phyloP scores from a whole-genome alignment of 1,140 invertebrate species.

The Drosophila melanica region DNA sequence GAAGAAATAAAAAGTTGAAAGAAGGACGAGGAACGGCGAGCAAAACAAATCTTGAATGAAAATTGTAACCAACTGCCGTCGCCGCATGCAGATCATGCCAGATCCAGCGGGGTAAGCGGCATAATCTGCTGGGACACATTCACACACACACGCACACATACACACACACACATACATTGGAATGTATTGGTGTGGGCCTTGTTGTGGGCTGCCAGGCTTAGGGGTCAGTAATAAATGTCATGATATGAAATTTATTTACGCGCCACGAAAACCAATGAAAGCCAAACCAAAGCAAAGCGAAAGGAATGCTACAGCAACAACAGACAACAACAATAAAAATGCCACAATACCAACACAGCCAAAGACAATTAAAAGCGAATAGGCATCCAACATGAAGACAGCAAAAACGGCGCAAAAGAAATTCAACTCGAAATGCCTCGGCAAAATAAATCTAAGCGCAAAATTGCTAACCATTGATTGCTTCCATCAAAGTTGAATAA shows the following conservation, averaged over 20 bases:
- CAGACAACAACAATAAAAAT: slow-evolving; percentile 57
- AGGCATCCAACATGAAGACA: slow-evolving; percentile 27
- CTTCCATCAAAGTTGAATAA: background rate
- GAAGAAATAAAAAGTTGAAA: slow-evolving; percentile 29
- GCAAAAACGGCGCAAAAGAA: slow-evolving; percentile 18
- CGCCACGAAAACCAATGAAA: slow-evolving; percentile 69
- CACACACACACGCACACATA: background rate
- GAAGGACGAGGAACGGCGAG: slow-evolving; percentile 20
- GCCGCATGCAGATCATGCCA: slow-evolving; percentile 38
- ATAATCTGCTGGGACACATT: slow-evolving; percentile 54
- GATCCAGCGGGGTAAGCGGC: slow-evolving; percentile 26
- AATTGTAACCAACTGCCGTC: slow-evolving; percentile 67
- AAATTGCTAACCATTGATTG: slow-evolving; percentile 33
- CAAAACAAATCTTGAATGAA: slow-evolving; percentile 80
- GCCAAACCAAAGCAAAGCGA: slow-evolving; percentile 66
- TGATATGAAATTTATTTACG: slow-evolving; percentile 81
- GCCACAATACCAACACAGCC: slow-evolving; percentile 27
- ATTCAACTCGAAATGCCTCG: slow-evolving; percentile 14
- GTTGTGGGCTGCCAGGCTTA: slow-evolving; percentile 57
- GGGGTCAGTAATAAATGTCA: slow-evolving; percentile 81
- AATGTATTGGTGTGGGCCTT: slow-evolving; percentile 9
- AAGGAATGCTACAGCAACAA: slow-evolving; percentile 72
- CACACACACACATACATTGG: background rate
- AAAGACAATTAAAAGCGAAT: slow-evolving; percentile 52
- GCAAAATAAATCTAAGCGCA: slow-evolving; percentile 33